phyloP scores from a whole-genome alignment of 2,888 invertebrate species.

The Drosophila rellima region DNA sequence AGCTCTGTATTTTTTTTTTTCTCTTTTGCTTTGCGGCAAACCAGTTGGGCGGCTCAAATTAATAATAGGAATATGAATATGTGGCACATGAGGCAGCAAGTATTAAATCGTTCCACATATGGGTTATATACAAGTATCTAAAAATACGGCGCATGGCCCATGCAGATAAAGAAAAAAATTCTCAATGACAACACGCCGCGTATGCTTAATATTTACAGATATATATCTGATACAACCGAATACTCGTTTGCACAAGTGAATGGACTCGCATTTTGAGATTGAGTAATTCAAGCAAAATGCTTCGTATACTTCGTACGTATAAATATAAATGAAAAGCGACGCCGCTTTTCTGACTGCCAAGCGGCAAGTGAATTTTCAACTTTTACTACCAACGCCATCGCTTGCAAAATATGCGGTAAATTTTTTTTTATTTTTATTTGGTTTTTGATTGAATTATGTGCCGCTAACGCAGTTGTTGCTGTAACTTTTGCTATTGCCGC shows the following conservation, averaged over 20 bases:
- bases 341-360: slow-evolving; percentile 22
- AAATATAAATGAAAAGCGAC: slow-evolving; percentile 41
- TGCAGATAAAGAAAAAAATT: slow-evolving; percentile 23
- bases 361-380: slow-evolving; percentile 71
- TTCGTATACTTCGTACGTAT: slow-evolving; percentile 1
- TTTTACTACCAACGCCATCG: slow-evolving; percentile 61
- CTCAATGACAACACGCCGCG: slow-evolving; percentile 74
- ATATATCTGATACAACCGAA: slow-evolving; percentile 4
- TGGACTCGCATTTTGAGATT: slow-evolving; percentile 41
- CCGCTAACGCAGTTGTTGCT: slow-evolving; percentile 36
- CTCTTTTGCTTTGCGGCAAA: slow-evolving; percentile 42
- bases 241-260: slow-evolving; percentile 31
- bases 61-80: slow-evolving; percentile 66
- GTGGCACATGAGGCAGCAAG: slow-evolving; percentile 59
- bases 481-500: slow-evolving; percentile 14
- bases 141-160: slow-evolving; percentile 57
- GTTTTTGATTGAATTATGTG: slow-evolving; percentile 73
- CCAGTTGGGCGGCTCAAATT: slow-evolving; percentile 72
- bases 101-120: slow-evolving; percentile 41
- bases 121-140: slow-evolving; percentile 62
- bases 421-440: slow-evolving; percentile 28
- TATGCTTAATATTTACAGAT: slow-evolving; percentile 63
- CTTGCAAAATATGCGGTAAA: slow-evolving; percentile 55
- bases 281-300: slow-evolving; percentile 46
- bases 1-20: slow-evolving; percentile 30